Evolutionary conservation across 2,113 vertebrate species (phyloP), one percentile per base, ranked within the genome.

Genomic region (Cercocebus atys): DNA sequence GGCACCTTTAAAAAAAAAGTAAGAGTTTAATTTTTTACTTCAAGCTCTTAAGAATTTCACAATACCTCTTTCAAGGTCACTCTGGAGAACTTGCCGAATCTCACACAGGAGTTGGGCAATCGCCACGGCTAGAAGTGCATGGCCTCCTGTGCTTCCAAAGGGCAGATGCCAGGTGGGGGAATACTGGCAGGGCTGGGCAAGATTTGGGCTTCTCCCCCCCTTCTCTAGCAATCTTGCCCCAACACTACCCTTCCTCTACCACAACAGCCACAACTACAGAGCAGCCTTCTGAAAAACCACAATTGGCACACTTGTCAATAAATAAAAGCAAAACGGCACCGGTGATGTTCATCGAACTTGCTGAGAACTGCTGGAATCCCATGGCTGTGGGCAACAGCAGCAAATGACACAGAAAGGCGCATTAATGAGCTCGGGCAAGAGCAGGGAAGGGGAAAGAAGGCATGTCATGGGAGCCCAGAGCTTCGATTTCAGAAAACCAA

Each of bases 11-110:
- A 22, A 90, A 35, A 47, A 64, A 55, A 35, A 90, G 30, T 43
- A 52, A 75, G 66, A 61, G 96, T 93, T 97, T 95, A 72, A 75
- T 84, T 78, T 88, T 97, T 78, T 73, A 82, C 95, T 95, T 93
- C 45, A 88, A 90, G 76, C 75, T 90, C 40, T 70, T n/a, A 32
- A 91, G 25, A 68, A 90, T 93, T 96, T 97, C 84, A 52, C 76
- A 97, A 94, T 64, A 30, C 25, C 47, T 91, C 89, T 55, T 90
- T 79, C 47, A 87, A 93, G 70, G 38, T n/a, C 57, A 35, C 73
- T 50, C n/a, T 38, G 75, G 90, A 90, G 78, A 79, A 3, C 40
- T 23, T 90, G 27, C 47, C 70, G 40, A 40, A 45, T 59, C 72
- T 96, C 40, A 43, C 79, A 85, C 30, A 47, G 11, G n/a, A 25